These are phyloP conservation scores for Caenorhabditis sinica DNA, from an alignment of 2,888 invertebrate genomes.

Conservation along the genomic window DNA sequence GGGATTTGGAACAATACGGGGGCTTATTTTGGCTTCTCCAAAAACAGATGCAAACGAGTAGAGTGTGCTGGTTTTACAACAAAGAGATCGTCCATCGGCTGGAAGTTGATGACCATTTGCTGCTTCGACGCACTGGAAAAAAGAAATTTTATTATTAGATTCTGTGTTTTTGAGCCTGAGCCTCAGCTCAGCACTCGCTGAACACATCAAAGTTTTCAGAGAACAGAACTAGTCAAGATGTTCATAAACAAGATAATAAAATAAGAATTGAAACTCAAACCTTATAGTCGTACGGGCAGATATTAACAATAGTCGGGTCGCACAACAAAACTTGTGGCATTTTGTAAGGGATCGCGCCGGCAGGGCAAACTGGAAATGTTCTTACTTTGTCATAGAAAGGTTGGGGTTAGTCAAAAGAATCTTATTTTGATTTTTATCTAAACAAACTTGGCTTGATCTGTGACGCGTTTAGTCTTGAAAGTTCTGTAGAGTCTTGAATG, in stretches of 20 bases:
- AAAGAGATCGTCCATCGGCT: conserved; percentile 73
- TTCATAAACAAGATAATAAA: conserved; percentile 35
- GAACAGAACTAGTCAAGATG: neutral
- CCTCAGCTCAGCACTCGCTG: neutral
- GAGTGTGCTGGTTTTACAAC: conserved; percentile 78
- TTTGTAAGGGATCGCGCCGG: conserved; percentile 76
- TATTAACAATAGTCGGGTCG: conserved; percentile 78
- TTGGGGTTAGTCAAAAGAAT: too few relatives aligned
- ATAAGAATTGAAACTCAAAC: conserved; percentile 41
- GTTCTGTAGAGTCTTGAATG: conserved; percentile 75
- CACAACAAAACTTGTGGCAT: conserved; percentile 77
- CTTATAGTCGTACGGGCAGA: conserved; percentile 77
- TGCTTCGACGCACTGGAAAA: conserved; percentile 76
- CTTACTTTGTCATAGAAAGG: too few relatives aligned
- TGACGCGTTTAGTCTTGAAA: conserved; percentile 66
- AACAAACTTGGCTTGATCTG: conserved; percentile 75
- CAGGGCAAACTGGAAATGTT: conserved; percentile 70
- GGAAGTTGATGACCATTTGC: conserved; percentile 76
- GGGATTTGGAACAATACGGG: conserved; percentile 76
- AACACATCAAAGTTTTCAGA: conserved; percentile 12
- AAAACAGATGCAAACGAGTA: conserved; percentile 79
- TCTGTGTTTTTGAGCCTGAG: neutral
- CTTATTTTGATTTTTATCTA: too few relatives aligned
- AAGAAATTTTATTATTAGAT: conserved; percentile 13
- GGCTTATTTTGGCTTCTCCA: conserved; percentile 74